Evolutionary conservation across 1,140 invertebrate species (phyloP).

Genomic region (Lasaia peninsularis): DNA sequence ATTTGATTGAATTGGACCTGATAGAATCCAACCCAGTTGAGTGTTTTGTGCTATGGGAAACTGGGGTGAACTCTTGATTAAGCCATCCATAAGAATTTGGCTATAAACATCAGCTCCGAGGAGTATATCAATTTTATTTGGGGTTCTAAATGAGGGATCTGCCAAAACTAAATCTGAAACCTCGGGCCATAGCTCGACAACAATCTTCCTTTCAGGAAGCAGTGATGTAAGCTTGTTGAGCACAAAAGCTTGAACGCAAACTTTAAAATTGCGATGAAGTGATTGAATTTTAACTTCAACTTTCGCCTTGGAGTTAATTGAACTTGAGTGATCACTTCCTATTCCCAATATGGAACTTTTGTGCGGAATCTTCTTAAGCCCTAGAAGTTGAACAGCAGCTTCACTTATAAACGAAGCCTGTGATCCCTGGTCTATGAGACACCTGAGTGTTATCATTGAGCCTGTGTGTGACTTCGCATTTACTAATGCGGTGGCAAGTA

Average conservation of each 20-base stretch:
- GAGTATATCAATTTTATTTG: conserved; percentile 16
- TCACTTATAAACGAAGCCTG: conserved; percentile 17
- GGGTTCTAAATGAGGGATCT: conserved; percentile 15
- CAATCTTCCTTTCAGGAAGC: background rate
- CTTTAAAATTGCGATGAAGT: background rate
- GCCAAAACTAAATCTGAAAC: conserved; percentile 5
- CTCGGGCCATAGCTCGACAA: background rate
- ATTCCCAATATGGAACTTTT: background rate
- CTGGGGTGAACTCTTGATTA: background rate
- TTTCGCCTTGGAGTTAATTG: background rate
- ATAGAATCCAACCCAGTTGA: conserved; percentile 17
- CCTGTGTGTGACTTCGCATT: conserved; percentile 2
- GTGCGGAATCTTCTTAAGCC: conserved; percentile 11
- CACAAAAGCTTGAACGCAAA: conserved; percentile 2
- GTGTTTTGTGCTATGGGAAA: conserved; percentile 15
- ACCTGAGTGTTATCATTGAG: conserved; percentile 8
- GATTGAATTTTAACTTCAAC: conserved; percentile 7
- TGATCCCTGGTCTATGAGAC: conserved; percentile 18
- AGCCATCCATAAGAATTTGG: conserved; percentile 2
- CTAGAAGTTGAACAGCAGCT: background rate
- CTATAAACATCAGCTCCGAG: conserved; percentile 14
- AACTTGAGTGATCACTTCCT: background rate
- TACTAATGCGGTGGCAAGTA: conserved; percentile 17
- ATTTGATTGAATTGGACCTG: background rate
- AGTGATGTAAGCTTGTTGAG: background rate